phyloP scores from a whole-genome alignment of 2,888 invertebrate genomes.

The Xestia ashworthii region DNA sequence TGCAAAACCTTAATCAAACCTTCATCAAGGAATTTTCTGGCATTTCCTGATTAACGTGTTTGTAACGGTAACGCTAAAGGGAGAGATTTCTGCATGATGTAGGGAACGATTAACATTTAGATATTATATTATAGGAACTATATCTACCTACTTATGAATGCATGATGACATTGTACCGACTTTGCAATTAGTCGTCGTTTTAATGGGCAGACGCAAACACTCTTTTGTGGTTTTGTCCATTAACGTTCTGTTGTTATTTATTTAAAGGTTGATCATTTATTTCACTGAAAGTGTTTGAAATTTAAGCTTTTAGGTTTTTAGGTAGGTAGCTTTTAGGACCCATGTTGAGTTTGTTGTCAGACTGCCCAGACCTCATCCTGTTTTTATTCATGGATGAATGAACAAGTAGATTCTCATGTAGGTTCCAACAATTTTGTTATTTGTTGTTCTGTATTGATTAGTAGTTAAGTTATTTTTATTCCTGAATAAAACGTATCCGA shows the following conservation, averaged over 20 bases:
- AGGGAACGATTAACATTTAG: slow-evolving; percentile 12
- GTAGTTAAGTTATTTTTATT: background rate
- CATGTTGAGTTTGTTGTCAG: slow-evolving; percentile 5
- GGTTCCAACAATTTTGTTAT: background rate
- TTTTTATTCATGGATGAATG: slow-evolving; percentile 5
- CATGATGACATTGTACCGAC: background rate
- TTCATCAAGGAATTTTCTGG: slow-evolving; percentile 46
- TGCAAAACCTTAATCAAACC: slow-evolving; percentile 51
- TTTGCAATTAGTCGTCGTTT: slow-evolving; percentile 17
- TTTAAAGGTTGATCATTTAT: slow-evolving; percentile 36
- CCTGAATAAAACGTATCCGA: background rate
- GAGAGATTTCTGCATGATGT: slow-evolving; percentile 16
- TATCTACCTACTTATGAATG: slow-evolving; percentile 8
- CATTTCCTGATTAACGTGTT: slow-evolving; percentile 41
- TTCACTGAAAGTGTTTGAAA: slow-evolving; percentile 16
- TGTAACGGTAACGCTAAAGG: slow-evolving; percentile 8
- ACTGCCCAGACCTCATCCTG: background rate
- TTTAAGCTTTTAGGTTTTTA: slow-evolving; percentile 4
- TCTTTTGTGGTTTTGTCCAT: slow-evolving; percentile 46
- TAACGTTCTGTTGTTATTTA: slow-evolving; percentile 38
- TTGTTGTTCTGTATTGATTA: slow-evolving; percentile 6
- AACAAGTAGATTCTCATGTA: background rate
- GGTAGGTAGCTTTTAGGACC: background rate
- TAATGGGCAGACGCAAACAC: slow-evolving; percentile 1
- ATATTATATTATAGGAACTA: background rate